These are phyloP conservation scores for Geophilus truncorum DNA, from an alignment of 2,888 invertebrate genomes.

Conservation along the genomic window DNA sequence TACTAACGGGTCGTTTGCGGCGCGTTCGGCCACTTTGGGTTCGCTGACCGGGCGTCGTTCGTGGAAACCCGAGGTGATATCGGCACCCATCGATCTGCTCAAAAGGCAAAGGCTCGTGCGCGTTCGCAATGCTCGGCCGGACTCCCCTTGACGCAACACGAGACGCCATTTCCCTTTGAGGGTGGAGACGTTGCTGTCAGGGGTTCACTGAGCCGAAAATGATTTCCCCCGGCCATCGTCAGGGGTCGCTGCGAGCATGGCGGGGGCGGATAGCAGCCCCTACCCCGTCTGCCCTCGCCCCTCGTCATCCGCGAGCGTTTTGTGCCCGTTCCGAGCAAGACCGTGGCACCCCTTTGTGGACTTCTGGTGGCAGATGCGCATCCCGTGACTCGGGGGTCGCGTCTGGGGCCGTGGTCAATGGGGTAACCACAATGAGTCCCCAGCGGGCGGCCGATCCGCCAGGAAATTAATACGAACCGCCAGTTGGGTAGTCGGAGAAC, in stretches of 20 bases:
- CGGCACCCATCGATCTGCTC: not conserved
- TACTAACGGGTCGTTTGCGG: not conserved
- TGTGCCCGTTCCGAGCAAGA: not conserved
- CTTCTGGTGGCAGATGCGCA: slow-evolving; percentile 7
- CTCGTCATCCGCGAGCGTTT: not conserved
- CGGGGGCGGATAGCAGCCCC: slow-evolving; percentile 14
- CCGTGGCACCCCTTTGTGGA: not conserved
- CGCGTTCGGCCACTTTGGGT: not conserved
- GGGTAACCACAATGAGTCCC: slow-evolving; percentile 24
- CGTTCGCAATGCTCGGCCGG: not conserved
- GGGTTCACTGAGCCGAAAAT: slow-evolving; percentile 21
- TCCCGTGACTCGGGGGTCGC: slow-evolving; percentile 27
- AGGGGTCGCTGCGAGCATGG: slow-evolving; percentile 25
- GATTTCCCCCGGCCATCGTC: slow-evolving; percentile 27
- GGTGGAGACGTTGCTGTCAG: slow-evolving; percentile 21
- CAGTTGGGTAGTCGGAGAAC: not conserved
- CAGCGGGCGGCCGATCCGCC: slow-evolving; percentile 21
- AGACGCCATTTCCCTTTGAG: slow-evolving; percentile 21
- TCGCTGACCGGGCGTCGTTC: not conserved
- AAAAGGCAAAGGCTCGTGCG: not conserved
- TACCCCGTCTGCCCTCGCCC: not conserved
- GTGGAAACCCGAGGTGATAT: not conserved
- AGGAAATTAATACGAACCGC: slow-evolving; percentile 17
- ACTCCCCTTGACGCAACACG: not conserved
- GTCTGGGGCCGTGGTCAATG: slow-evolving; percentile 17